A percentile compares a stretch with the other conserved stretches of the same genome.
Conservation (phyloP, 1,140 invertebrate species). For the Monochamus saltuarius region DNA sequence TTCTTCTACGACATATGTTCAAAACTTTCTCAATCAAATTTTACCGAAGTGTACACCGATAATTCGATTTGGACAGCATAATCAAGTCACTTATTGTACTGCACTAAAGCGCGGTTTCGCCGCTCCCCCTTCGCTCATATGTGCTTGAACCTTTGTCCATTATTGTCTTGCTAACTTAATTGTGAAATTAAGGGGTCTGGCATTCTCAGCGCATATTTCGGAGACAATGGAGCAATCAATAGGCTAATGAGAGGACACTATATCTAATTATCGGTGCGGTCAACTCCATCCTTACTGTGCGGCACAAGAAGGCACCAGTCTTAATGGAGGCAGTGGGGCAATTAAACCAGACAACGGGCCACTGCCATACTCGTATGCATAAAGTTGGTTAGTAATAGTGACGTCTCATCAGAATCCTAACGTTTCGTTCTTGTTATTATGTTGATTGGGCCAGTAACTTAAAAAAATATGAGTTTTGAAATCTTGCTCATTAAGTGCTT, state of each 20-base stretch:
- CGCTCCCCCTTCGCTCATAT: constrained; percentile 21
- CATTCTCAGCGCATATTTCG: constrained; percentile 20
- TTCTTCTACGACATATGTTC: neutral
- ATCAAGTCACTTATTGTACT: constrained; percentile 38
- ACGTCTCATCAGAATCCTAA: too few relatives aligned
- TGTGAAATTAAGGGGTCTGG: constrained; percentile 25
- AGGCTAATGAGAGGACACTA: constrained; percentile 54
- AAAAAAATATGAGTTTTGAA: too few relatives aligned
- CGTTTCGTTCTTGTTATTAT: too few relatives aligned
- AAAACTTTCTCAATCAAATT: neutral
- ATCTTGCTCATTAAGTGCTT: too few relatives aligned
- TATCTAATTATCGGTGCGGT: constrained; percentile 54
- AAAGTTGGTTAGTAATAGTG: too few relatives aligned
- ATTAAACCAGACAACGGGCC: too few relatives aligned
- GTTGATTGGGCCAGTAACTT: too few relatives aligned
- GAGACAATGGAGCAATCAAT: constrained; percentile 54
- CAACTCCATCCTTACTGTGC: constrained; percentile 28
- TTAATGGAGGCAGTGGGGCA: neutral
- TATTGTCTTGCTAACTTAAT: constrained; percentile 46
- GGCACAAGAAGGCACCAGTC: neutral
- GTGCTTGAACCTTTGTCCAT: constrained; percentile 42
- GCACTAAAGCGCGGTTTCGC: constrained; percentile 20
- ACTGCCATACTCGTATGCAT: too few relatives aligned
- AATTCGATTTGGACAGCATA: constrained; percentile 23
- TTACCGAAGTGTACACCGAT: constrained; percentile 8